Evolutionary conservation across 1,140 invertebrate species (phyloP), one percentile per base, ranked within the genome.

Genomic region (Aphidius ervi): DNA sequence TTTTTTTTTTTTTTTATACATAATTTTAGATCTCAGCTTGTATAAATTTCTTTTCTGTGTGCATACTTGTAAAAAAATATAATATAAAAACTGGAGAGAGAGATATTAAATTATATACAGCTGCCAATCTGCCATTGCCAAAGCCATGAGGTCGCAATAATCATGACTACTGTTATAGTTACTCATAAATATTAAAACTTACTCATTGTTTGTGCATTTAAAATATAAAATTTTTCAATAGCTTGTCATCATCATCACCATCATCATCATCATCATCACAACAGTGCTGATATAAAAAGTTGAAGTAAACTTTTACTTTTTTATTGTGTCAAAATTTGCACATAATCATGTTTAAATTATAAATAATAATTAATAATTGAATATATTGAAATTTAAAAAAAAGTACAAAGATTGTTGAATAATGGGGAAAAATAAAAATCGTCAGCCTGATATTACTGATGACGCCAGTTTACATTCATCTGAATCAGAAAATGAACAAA

Each of bases 401-500:
- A 6, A 16, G 9, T n/a, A n/a, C n/a, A 58, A 39, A 7, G 5
- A 46, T 40, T 39, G 39, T 20, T 4, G 7, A 43, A 59, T 62
- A 49, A 74, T 74, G 72, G 68, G 64, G 69, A 86, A 85, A 74
- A 87, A 87, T 75, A 83, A 85, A 71, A 86, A 87, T 67, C 81
- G 80, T 57, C 85, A 87, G 63, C 81, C 82, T 5, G 80, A 78
- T 31, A 76, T 79, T 54, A 82, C 82, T 52, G 81, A 79, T 57
- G 83, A 87, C 9, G 59, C 61, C 6, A 71, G 67, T 40, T 70
- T 70, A n/a, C 69, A 73, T 10, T 71, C 83, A 0, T 85, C 86
- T 2, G 86, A 88, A 66, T 86, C 85, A 6, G 85, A 82, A 54
- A 85, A 86, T 53, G 86, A 86, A 63, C 74, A 77, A 46, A 69